phyloP scores from a whole-genome alignment of 1,140 invertebrate species.

The Drosophila tristis region DNA sequence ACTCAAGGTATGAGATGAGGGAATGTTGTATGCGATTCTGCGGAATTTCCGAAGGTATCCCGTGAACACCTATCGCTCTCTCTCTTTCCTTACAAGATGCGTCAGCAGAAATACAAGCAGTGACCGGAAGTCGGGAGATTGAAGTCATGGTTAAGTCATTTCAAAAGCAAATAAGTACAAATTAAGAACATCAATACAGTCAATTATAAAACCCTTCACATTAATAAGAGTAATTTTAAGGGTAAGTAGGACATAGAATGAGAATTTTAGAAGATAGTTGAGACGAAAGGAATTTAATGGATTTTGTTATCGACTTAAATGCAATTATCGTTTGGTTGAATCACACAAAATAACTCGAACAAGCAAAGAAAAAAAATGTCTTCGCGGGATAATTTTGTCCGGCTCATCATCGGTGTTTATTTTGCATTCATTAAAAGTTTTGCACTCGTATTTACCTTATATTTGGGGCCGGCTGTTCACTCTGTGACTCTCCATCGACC shows the following conservation, averaged over 20 bases:
- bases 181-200: too few relatives aligned
- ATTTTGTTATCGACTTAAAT: not conserved
- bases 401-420: constrained; percentile 42
- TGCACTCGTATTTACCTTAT: constrained; percentile 55
- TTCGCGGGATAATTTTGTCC: constrained; percentile 22
- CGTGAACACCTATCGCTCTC: not conserved
- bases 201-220: too few relatives aligned
- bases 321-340: not conserved
- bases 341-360: constrained; percentile 11
- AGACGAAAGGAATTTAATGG: not conserved
- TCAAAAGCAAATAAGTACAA: not conserved
- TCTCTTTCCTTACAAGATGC: constrained; percentile 39
- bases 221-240: too few relatives aligned
- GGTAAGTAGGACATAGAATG: too few relatives aligned
- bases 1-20: not conserved
- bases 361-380: constrained; percentile 31
- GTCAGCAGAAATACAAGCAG: constrained; percentile 52
- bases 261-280: too few relatives aligned
- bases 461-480: constrained; percentile 33
- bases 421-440: constrained; percentile 75
- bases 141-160: constrained; percentile 22
- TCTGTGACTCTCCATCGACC: constrained; percentile 22
- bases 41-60: too few relatives aligned
- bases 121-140: constrained; percentile 57
- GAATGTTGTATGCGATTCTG: too few relatives aligned